Percentiles rank a stretch among this genome's conserved stretches.
Conservation (phyloP, 92 coral and sea anemone genomes). For the Desmophyllum pertusum region DNA sequence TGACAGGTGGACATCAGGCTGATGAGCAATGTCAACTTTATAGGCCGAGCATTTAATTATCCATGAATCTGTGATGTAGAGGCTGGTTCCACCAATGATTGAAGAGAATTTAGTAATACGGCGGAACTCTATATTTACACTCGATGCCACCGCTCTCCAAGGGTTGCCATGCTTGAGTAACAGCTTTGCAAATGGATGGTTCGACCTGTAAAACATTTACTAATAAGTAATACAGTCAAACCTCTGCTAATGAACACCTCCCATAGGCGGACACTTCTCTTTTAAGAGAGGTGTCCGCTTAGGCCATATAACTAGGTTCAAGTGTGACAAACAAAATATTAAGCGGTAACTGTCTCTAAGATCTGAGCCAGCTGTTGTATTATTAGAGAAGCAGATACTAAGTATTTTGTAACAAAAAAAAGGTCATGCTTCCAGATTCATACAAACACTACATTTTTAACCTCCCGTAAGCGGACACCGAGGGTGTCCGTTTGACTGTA, state of each 20-base stretch:
- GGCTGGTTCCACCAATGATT: constrained; percentile 94
- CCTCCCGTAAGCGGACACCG: too few species aligned
- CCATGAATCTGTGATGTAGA: constrained; percentile 98
- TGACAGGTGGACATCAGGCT: constrained; percentile 92
- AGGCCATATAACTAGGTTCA: too few species aligned
- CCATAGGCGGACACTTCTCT: too few species aligned
- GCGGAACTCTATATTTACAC: constrained; percentile 89
- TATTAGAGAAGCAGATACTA: too few species aligned
- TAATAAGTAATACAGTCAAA: too few species aligned
- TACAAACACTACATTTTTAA: too few species aligned
- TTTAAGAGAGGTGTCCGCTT: too few species aligned
- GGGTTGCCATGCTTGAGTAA: constrained; percentile 91
- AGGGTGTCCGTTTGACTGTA: too few species aligned
- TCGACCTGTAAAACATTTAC: constrained; percentile 57
- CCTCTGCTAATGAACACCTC: too few species aligned
- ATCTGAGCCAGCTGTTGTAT: not conserved
- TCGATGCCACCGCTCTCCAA: constrained; percentile 97
- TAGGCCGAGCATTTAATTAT: constrained; percentile 90
- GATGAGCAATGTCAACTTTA: constrained; percentile 87
- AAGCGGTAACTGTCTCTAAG: not conserved
- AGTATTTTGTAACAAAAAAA: too few species aligned
- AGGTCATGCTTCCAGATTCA: too few species aligned
- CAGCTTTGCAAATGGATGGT: constrained; percentile 85
- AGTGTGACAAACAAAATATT: too few species aligned
- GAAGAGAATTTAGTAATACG: constrained; percentile 90